phyloP scores from a whole-genome alignment of 2,888 invertebrate genomes.

The Hoplodrina blanda region DNA sequence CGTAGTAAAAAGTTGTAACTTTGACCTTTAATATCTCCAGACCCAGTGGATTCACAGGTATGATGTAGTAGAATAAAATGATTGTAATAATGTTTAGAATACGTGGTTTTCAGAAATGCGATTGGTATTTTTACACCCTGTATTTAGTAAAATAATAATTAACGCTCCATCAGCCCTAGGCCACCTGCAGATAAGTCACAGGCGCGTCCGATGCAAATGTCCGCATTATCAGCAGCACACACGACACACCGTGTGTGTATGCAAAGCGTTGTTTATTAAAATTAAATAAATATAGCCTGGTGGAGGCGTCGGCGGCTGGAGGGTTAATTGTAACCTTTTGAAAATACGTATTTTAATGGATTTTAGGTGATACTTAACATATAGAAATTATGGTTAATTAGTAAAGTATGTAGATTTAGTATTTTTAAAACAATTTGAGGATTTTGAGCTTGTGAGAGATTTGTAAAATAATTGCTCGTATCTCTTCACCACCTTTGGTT shows the following conservation, averaged over 20 bases:
- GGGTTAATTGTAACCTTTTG: slow-evolving; percentile 9
- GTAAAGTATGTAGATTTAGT: background rate
- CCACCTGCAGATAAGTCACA: slow-evolving; percentile 84
- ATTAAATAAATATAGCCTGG: slow-evolving; percentile 84
- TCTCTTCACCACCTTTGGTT: too few relatives aligned
- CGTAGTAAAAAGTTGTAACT: too few relatives aligned
- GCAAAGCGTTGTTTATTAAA: slow-evolving; percentile 88
- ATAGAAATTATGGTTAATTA: background rate
- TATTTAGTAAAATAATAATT: too few relatives aligned
- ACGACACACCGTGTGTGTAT: slow-evolving; percentile 79
- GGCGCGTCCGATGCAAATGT: slow-evolving; percentile 80
- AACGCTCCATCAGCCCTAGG: slow-evolving; percentile 46
- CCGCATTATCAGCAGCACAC: slow-evolving; percentile 84
- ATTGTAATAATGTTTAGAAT: too few relatives aligned
- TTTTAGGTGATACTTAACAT: background rate
- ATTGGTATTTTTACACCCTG: too few relatives aligned
- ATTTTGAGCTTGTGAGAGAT: too few relatives aligned
- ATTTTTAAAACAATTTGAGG: background rate
- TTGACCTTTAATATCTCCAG: too few relatives aligned
- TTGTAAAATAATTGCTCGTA: too few relatives aligned
- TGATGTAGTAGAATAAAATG: too few relatives aligned
- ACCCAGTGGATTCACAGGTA: too few relatives aligned
- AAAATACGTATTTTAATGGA: background rate
- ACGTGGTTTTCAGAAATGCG: too few relatives aligned
- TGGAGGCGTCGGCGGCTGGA: slow-evolving; percentile 47